Evolutionary conservation across 2,888 invertebrate species (phyloP).

Genomic region (Apocheima hispidaria): DNA sequence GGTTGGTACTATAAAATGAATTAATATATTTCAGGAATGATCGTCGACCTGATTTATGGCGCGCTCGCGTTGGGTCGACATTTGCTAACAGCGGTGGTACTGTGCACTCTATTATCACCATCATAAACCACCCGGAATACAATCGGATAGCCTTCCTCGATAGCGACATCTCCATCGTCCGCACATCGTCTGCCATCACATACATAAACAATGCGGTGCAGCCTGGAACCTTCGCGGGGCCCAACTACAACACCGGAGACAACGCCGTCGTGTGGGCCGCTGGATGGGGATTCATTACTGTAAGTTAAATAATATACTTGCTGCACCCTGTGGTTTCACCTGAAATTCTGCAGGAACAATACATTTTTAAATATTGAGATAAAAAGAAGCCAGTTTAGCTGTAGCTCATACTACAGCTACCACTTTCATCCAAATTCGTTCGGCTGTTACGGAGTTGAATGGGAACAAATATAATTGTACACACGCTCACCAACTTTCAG

Average conservation of each 20-base stretch:
- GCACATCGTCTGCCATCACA: conserved; percentile 41
- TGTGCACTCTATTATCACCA: conserved; percentile 3
- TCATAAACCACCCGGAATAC: conserved; percentile 28
- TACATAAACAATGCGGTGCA: conserved; percentile 45
- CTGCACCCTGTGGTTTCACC: no score
- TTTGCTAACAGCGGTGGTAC: conserved; percentile 52
- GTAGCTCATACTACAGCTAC: no score
- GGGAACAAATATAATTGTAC: no score
- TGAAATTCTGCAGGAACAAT: no score
- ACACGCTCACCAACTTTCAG: no score
- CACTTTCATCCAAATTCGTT: no score
- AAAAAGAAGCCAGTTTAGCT: no score
- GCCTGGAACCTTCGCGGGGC: conserved; percentile 53
- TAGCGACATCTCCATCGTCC: conserved; percentile 60
- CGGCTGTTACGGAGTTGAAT: no score
- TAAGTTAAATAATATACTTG: conserved; percentile 44
- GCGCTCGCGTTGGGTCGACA: conserved; percentile 51
- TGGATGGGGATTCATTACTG: conserved; percentile 70
- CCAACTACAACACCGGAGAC: conserved; percentile 56
- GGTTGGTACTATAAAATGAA: not conserved
- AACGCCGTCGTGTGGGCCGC: conserved; percentile 64
- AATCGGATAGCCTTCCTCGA: conserved; percentile 25
- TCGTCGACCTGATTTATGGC: conserved; percentile 43
- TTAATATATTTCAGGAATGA: conserved; percentile 1
- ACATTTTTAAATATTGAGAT: no score